Base-by-base conservation (phyloP, 2,797 vertebrate species). In the Phoebastria nigripes region DNA sequence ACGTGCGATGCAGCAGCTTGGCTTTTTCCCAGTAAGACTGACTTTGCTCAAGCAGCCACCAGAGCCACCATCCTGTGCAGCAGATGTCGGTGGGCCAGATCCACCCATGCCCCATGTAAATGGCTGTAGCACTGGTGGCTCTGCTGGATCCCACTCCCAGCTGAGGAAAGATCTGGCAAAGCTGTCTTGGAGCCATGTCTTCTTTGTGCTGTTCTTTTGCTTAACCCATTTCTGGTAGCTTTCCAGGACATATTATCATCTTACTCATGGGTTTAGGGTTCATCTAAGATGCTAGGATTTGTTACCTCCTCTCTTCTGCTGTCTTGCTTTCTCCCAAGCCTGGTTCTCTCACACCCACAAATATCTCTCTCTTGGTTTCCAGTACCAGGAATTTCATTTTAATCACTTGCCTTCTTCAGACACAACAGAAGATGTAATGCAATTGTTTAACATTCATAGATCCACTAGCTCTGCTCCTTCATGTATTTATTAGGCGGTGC, bases 41-140 rank as follows among this genome's bases (percentile, higher is more conserved):
- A 21, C 25, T 29, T 8, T 51, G 61, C 87, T 61, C 62, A 26
- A 49, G 55, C 37, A 67, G 52, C 39, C 71, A 14, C 35, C 6
- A 10, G 58, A 66, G 66, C 67, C 72, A 26, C 28, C 44, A 39
- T 65, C 18, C 54, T 12, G 20, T 9, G 3, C 35, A 22, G 76
- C 63, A 9, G 58, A 13, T 17, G 28, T 35, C 26, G 0, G n/a
- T 0, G 1, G 54, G 69, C 9, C 86, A 26, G 47, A 22, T 39
- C 66, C 61, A 35, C 71, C 24, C 85, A 31, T 3, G 0, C 3
- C 14, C 62, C 2, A 0, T 2, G 31, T 4, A 25, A 77, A 61
- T 1, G 31, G 47, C 39, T 59, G 49, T 5, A 31, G 66, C 4
- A 1, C 41, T 26, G 21, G 42, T 21, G 21, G 55, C 33, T 63